Percentiles rank a stretch among this genome's conserved stretches.
Evolutionary conservation across 2,888 invertebrate species (phyloP).

Genomic region (Agrotis exclamationis): DNA sequence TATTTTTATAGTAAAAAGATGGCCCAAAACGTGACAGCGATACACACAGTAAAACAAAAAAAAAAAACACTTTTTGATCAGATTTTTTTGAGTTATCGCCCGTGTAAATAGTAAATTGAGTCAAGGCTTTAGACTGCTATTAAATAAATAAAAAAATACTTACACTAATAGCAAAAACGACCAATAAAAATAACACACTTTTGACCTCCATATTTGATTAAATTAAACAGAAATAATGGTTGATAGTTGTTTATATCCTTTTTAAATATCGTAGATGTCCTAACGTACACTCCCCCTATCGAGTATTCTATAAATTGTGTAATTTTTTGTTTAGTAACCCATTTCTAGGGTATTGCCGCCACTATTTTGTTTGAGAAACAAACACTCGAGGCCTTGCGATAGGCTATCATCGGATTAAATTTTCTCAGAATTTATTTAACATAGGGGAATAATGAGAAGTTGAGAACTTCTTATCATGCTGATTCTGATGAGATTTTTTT

Average conservation of each 20-base stretch:
- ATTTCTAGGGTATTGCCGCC: not conserved
- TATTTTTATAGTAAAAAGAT: too few species aligned
- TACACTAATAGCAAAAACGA: slow-evolving; percentile 14
- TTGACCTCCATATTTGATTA: slow-evolving; percentile 26
- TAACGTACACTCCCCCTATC: slow-evolving; percentile 24
- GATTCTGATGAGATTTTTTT: too few species aligned
- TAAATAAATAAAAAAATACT: slow-evolving; percentile 7
- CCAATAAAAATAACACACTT: not conserved
- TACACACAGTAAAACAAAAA: too few species aligned
- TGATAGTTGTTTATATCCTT: slow-evolving; percentile 13
- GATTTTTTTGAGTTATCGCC: too few species aligned
- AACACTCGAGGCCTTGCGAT: not conserved
- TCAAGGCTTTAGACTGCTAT: too few species aligned
- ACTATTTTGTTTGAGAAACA: not conserved
- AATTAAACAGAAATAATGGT: not conserved
- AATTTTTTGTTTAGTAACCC: slow-evolving; percentile 31
- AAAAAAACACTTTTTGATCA: too few species aligned
- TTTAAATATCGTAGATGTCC: slow-evolving; percentile 21
- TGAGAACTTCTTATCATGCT: too few species aligned
- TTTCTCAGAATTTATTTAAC: too few species aligned
- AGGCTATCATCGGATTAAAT: too few species aligned
- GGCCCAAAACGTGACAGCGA: too few species aligned
- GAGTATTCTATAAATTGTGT: not conserved
- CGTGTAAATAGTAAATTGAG: too few species aligned
- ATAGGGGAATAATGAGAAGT: too few species aligned